Percentiles rank a stretch among this genome's conserved stretches.
phyloP scores from a whole-genome alignment of 2,888 invertebrate species.

The Fissipunctia ypsillon region DNA sequence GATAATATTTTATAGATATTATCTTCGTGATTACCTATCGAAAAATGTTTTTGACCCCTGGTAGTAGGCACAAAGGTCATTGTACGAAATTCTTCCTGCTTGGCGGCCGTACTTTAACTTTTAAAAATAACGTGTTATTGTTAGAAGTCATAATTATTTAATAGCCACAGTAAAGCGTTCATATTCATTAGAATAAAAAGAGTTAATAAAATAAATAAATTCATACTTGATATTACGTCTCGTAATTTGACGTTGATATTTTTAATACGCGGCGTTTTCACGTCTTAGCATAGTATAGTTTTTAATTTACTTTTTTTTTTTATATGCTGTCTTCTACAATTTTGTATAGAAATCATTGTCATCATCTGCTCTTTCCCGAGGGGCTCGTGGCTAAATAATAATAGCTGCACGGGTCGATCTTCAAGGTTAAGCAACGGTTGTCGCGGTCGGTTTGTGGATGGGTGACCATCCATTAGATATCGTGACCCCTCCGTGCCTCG shows the following conservation, averaged over 20 bases:
- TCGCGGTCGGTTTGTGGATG: background rate
- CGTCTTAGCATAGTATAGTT: conserved; percentile 47
- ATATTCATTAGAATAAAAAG: conserved; percentile 5
- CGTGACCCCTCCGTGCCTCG: background rate
- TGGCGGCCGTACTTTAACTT: no score
- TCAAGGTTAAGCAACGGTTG: background rate
- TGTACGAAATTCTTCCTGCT: no score
- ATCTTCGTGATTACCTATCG: no score
- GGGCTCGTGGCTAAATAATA: background rate
- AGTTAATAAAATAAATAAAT: conserved; percentile 26
- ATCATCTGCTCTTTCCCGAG: background rate
- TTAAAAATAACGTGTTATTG: background rate
- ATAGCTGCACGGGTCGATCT: background rate
- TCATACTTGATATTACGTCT: conserved; percentile 39
- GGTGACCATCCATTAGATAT: background rate
- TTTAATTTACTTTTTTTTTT: conserved; percentile 16
- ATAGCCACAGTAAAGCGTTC: conserved; percentile 31
- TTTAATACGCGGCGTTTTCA: conserved; percentile 45
- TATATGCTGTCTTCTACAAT: conserved; percentile 4
- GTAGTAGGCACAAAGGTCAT: no score
- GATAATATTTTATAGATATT: no score
- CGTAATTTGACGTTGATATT: conserved; percentile 38
- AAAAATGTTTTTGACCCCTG: no score
- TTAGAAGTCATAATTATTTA: background rate
- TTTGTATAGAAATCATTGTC: conserved; percentile 27